Percentiles rank a stretch among this genome's conserved stretches.
Evolutionary conservation across 2,113 vertebrate species (phyloP).

Genomic region (Spermophilus dauricus): DNA sequence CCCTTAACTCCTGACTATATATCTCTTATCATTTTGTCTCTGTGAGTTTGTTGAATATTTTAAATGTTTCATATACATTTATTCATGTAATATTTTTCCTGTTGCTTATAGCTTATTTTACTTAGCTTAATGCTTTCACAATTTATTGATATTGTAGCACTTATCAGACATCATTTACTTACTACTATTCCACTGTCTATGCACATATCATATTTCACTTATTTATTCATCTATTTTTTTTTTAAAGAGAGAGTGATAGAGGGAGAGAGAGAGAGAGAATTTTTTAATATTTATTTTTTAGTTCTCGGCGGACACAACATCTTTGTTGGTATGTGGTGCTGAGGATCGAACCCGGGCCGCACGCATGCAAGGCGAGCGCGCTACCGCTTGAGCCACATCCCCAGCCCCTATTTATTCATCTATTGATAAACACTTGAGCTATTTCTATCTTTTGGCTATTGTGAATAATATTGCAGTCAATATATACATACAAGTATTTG

Average conservation of each 20-base stretch:
- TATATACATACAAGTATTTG: background rate
- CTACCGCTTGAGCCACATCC: too few species aligned
- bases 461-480: background rate
- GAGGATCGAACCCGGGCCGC: too few species aligned
- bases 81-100: background rate
- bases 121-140: background rate
- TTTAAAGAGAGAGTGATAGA: too few species aligned
- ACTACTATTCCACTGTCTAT: background rate
- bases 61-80: background rate
- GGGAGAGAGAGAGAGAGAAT: too few species aligned
- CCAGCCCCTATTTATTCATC: background rate
- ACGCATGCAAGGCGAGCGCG: too few species aligned
- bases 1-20: background rate
- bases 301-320: too few species aligned
- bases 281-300: too few species aligned
- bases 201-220: background rate
- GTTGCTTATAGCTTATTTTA: background rate
- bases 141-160: background rate
- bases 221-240: background rate
- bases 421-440: background rate
- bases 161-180: background rate
- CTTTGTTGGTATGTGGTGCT: too few species aligned
- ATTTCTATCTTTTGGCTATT: background rate
- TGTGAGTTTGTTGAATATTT: background rate
- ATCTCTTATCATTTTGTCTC: background rate